phyloP scores from a whole-genome alignment of 2,888 invertebrate species.

The Noctua comes region DNA sequence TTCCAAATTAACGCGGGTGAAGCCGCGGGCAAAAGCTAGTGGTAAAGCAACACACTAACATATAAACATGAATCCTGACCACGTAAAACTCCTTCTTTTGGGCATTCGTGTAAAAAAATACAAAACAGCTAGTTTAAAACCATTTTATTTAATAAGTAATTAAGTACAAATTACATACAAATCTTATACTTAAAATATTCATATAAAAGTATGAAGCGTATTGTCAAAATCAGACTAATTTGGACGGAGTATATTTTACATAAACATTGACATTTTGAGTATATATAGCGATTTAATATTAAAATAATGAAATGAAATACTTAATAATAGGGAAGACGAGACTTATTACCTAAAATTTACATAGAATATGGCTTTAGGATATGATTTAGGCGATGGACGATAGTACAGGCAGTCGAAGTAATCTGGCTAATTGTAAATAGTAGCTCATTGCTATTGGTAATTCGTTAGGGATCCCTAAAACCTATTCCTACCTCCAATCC shows the following conservation, averaged over 20 bases:
- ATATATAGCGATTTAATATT: constrained; percentile 52
- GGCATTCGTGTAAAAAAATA: background rate
- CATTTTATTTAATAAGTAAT: constrained; percentile 74
- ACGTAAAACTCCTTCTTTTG: background rate
- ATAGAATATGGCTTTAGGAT: constrained; percentile 67
- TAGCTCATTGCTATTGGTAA: background rate
- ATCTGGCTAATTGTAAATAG: too few relatives aligned
- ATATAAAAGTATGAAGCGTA: constrained; percentile 77
- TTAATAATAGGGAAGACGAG: constrained; percentile 72
- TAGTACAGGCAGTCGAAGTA: constrained; percentile 19
- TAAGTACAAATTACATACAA: constrained; percentile 74
- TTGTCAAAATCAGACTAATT: constrained; percentile 84
- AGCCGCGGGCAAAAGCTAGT: too few relatives aligned
- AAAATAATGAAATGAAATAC: constrained; percentile 53
- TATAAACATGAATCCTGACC: background rate
- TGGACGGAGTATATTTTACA: constrained; percentile 82
- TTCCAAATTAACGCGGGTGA: too few relatives aligned
- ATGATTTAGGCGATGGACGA: constrained; percentile 37
- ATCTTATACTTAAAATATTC: constrained; percentile 68
- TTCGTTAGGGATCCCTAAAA: background rate
- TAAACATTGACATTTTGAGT: constrained; percentile 57
- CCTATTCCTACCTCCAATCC: too few relatives aligned
- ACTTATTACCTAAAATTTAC: constrained; percentile 68
- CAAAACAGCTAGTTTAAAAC: constrained; percentile 64
- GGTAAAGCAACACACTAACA: background rate